phyloP scores from a whole-genome alignment of 1,140 invertebrate genomes.

The Penaeus indicus region DNA sequence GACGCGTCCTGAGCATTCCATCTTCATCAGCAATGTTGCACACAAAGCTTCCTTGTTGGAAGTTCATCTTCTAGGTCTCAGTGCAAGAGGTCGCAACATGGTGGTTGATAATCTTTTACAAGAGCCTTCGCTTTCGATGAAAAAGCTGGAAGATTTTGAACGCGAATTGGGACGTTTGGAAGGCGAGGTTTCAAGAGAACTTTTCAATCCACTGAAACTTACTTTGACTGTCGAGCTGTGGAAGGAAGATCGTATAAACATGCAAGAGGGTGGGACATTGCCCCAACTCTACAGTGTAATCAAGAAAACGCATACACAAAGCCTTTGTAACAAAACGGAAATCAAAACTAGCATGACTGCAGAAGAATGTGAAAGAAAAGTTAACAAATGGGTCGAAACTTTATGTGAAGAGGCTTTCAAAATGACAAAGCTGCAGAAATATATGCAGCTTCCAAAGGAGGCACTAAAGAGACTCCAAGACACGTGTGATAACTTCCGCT shows the following conservation, averaged over 20 bases:
- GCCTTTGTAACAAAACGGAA: neutral
- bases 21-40: no score
- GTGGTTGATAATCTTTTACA: no score
- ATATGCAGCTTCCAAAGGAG: no score
- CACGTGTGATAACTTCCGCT: no score
- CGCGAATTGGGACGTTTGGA: no score
- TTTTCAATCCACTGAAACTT: constrained; percentile 10
- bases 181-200: neutral
- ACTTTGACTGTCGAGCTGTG: neutral
- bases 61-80: no score
- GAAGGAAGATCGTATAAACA: neutral
- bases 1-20: neutral
- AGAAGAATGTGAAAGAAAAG: neutral
- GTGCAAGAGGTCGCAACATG: no score
- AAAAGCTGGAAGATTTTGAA: no score
- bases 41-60: neutral
- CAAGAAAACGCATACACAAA: neutral
- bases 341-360: neutral
- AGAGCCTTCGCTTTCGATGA: no score
- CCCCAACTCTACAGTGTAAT: neutral
- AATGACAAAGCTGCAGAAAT: neutral
- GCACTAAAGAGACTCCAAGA: no score
- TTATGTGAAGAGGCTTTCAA: neutral
- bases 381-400: neutral
- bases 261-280: neutral